Conservation (phyloP, 2,888 invertebrate genomes). For the Lottia gigantea region DNA sequence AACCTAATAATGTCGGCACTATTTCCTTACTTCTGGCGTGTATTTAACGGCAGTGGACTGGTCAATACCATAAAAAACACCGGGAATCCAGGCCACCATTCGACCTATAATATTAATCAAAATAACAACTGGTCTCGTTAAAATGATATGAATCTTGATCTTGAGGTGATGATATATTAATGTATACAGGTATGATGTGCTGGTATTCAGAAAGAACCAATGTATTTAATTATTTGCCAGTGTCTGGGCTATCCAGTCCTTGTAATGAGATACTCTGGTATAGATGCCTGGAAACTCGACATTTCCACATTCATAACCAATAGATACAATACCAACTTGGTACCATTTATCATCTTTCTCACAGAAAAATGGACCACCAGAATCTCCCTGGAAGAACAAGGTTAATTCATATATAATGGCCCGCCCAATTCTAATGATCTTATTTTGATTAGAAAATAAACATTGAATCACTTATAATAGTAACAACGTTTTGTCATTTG, state of each 20-base stretch:
- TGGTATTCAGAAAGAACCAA: too few species aligned
- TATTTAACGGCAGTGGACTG: neutral
- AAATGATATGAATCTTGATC: neutral
- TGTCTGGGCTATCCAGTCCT: conserved; percentile 47
- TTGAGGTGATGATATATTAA: neutral
- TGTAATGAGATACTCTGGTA: conserved; percentile 47
- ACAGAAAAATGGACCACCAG: conserved; percentile 52
- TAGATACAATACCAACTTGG: conserved; percentile 53
- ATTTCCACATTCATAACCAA: conserved; percentile 51
- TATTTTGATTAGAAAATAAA: too few species aligned
- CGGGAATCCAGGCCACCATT: neutral
- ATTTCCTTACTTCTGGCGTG: too few species aligned
- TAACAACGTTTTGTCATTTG: too few species aligned
- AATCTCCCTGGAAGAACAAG: conserved; percentile 51
- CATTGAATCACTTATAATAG: too few species aligned
- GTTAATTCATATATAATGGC: too few species aligned
- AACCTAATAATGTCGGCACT: too few species aligned
- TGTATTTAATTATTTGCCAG: conserved; percentile 15
- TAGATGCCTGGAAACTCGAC: conserved; percentile 52
- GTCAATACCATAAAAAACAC: neutral
- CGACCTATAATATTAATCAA: conserved; percentile 3
- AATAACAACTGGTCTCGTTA: conserved; percentile 6
- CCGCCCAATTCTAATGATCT: too few species aligned
- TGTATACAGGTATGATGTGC: neutral
- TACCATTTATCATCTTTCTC: conserved; percentile 47